These are phyloP conservation scores for Oegoconia quadripuncta DNA, from an alignment of 2,888 invertebrate genomes.

Conservation along the genomic window DNA sequence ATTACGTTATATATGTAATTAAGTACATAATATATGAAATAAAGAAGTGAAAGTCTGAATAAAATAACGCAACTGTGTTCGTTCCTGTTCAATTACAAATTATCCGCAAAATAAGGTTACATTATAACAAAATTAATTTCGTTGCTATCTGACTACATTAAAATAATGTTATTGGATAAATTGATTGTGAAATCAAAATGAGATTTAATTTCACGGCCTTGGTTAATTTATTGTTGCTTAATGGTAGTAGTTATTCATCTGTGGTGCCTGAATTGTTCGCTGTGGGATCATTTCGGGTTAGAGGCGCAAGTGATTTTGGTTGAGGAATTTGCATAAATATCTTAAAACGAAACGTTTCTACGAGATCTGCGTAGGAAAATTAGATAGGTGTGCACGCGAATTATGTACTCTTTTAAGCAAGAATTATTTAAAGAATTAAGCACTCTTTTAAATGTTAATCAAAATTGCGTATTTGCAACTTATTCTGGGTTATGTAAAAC, in stretches of 20 bases:
- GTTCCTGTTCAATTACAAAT: no score
- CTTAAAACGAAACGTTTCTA: conserved; percentile 30
- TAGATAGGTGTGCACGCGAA: conserved; percentile 24
- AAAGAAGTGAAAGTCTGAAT: no score
- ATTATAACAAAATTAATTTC: no score
- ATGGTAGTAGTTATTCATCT: neutral
- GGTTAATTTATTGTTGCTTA: neutral
- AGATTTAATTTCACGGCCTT: neutral
- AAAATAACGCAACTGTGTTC: no score
- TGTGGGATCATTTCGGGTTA: conserved; percentile 4
- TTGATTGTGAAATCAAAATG: neutral
- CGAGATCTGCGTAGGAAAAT: conserved; percentile 30
- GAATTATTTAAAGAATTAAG: conserved; percentile 20
- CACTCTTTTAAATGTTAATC: conserved; percentile 2
- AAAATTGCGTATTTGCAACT: no score
- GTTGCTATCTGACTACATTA: no score
- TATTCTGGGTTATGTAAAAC: no score
- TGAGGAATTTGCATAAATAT: conserved; percentile 31
- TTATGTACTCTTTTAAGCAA: conserved; percentile 8
- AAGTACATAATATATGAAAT: no score
- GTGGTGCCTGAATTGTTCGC: neutral
- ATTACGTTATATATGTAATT: no score
- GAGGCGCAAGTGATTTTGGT: conserved; percentile 24
- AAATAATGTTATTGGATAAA: no score
- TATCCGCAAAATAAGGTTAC: no score